These are phyloP conservation scores for Dromiciops gliroides DNA, from an alignment of 2,113 vertebrate genomes.

Conservation along the genomic window DNA sequence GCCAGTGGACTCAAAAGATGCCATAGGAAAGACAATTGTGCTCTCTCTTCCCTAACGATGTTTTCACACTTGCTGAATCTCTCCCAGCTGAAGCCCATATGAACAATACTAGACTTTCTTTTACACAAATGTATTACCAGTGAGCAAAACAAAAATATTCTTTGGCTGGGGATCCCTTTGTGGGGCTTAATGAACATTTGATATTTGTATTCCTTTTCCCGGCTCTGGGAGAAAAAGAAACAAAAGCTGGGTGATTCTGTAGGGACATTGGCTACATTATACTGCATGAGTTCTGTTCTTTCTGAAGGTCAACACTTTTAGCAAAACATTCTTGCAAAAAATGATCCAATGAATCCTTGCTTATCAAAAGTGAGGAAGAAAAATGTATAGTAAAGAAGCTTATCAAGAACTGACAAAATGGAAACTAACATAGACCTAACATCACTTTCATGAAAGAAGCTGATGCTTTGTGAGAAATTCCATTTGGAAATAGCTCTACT, in stretches of 20 bases:
- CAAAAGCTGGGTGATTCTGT: constrained; percentile 14
- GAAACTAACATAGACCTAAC: constrained; percentile 45
- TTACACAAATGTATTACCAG: not conserved
- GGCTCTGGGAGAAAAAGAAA: constrained; percentile 49
- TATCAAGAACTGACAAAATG: constrained; percentile 65
- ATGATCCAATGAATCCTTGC: constrained; percentile 56
- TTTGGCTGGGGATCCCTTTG: not conserved
- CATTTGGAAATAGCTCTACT: constrained; percentile 59
- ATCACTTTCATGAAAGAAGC: constrained; percentile 44
- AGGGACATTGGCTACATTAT: constrained; percentile 36
- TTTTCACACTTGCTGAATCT: not conserved
- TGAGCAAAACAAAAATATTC: constrained; percentile 6
- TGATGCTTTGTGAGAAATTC: constrained; percentile 60
- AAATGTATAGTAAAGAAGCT: constrained; percentile 35
- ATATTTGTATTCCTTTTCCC: constrained; percentile 25
- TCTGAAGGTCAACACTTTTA: constrained; percentile 69
- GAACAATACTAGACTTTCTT: constrained; percentile 26
- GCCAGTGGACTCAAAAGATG: not conserved
- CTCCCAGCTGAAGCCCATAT: not conserved
- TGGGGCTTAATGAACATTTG: constrained; percentile 37
- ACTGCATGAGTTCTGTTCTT: constrained; percentile 17
- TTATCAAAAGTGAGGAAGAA: constrained; percentile 51
- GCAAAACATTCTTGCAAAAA: constrained; percentile 58
- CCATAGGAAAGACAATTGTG: not conserved
- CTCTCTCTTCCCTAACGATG: not conserved